phyloP scores from a whole-genome alignment of 2,797 vertebrate genomes.

The Gouania willdenowi region DNA sequence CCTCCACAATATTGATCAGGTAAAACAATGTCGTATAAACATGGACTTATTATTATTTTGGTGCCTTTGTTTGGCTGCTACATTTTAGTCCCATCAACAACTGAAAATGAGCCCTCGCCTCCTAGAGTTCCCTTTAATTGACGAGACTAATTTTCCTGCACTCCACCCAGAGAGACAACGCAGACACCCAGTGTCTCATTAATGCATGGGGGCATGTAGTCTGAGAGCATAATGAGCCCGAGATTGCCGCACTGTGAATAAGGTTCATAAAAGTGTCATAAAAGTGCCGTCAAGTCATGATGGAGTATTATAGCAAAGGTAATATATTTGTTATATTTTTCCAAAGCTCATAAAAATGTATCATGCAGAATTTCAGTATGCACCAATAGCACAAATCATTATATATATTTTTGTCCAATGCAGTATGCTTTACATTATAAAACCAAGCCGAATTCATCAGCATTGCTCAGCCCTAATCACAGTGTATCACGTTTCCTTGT shows the following conservation, averaged over 20 bases:
- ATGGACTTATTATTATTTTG: too few species aligned
- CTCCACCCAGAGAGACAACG: constrained; percentile 13
- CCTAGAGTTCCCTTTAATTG: constrained; percentile 40
- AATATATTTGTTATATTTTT: constrained; percentile 5
- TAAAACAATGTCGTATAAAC: too few species aligned
- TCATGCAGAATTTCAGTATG: background rate
- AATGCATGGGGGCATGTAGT: constrained; percentile 21
- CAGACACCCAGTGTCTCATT: constrained; percentile 37
- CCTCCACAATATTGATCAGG: too few species aligned
- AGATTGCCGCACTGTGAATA: constrained; percentile 16
- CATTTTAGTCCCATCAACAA: too few species aligned
- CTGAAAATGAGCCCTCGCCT: constrained; percentile 9
- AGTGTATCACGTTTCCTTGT: constrained; percentile 29
- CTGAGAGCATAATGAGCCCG: constrained; percentile 20
- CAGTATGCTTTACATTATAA: background rate
- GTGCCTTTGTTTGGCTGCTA: too few species aligned
- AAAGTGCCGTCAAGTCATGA: constrained; percentile 5
- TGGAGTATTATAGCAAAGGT: background rate
- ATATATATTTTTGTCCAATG: background rate
- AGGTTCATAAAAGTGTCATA: constrained; percentile 21
- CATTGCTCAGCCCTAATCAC: constrained; percentile 7
- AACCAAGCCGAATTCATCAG: background rate
- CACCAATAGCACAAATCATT: background rate
- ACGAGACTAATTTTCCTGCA: constrained; percentile 26
- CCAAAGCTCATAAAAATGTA: background rate